Evolutionary conservation across 2,888 invertebrate genomes (phyloP), one percentile per base, ranked within the genome.

Genomic region (Cinara cedri): DNA sequence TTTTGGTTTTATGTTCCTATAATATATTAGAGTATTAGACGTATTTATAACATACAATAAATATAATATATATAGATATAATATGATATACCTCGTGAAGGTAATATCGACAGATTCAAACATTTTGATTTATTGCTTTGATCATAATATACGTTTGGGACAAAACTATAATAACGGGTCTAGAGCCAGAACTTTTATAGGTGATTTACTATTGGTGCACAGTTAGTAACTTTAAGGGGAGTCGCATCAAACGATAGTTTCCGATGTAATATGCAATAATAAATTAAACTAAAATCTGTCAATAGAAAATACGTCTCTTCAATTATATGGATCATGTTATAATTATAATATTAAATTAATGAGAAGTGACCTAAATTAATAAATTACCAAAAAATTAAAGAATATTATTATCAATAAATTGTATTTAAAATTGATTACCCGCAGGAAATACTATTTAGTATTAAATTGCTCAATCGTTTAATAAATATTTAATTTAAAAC

Each of bases 171-270:
- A n/a, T n/a, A 63, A 65, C 75, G 75, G 75, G 75, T 42, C 42
- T 21, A 4, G 65, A 63, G 75, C 75, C 75, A 75, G 75, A 65
- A 65, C 42, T 75, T 65, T 75, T 75, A 54, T 65, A 21, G 49
- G 75, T 75, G 75, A 75, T 75, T 75, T 75, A 75, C 65, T 65
- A 65, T 75, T 65, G 75, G 75, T 24, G 42, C 34, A 54, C 63
- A 26, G 62, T 62, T 19, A 62, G 65, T 44, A 51, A 63, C 74
- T 65, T 51, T 21, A 63, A 42, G 34, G 51, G 63, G 42, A 42
- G 14, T 51, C 16, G 54, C 34, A 24, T 65, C 63, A 65, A 65
- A 75, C 51, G 4, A 26, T 65, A 42, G 44, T 21, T 34, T 24
- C 49, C n/a, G 26, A n/a, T 54, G 19, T n/a, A 42, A 44, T n/a